Evolutionary conservation across 2,113 vertebrate genomes (phyloP), one percentile per base, ranked within the genome.

Genomic region (Colaptes auratus): DNA sequence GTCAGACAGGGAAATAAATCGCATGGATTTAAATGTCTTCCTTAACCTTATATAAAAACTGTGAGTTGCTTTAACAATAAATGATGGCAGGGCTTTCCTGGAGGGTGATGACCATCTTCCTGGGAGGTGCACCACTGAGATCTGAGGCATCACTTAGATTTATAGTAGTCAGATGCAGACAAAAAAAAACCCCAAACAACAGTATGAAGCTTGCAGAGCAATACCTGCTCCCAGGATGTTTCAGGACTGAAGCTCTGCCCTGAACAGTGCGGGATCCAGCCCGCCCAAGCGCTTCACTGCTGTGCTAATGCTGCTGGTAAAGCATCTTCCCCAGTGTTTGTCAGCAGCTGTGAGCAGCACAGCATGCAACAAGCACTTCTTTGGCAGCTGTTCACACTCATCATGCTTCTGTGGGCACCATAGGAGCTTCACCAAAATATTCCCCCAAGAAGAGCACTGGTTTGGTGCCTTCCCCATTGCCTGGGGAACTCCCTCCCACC

Each of bases 11-110:
- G 71, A 95, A 94, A 93, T 89, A 93, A 93, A 96, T 91, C 10
- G 70, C 79, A 91, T 78, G 73, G 92, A 92, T 96, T 96, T 90
- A 96, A 94, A 95, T 81, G 93, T 92, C 89, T 80, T 93, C 91
- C 85, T 93, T 96, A 92, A 96, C 89, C 70, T 96, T 89, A 82
- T 80, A 81, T 78, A 90, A 92, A 92, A 96, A 82, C 82, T 10
- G 63, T 52, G 85, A 93, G 89, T 84, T 78, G 79, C 88, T 94
- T 94, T 92, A 89, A 89, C 93, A 88, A 86, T 82, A 90, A 90
- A 84, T 50, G 76, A 93, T 95, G 94, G 75, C 94, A 93, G 88
- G 64, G 86, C 66, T 75, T 42, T 88, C 90, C 77, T 86, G 86
- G 73, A 79, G 90, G 91, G 65, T 77, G 91, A 89, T 89, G 95